These are phyloP conservation scores for Archocentrus centrarchus DNA, from an alignment of 2,113 vertebrate species.

Conservation along the genomic window DNA sequence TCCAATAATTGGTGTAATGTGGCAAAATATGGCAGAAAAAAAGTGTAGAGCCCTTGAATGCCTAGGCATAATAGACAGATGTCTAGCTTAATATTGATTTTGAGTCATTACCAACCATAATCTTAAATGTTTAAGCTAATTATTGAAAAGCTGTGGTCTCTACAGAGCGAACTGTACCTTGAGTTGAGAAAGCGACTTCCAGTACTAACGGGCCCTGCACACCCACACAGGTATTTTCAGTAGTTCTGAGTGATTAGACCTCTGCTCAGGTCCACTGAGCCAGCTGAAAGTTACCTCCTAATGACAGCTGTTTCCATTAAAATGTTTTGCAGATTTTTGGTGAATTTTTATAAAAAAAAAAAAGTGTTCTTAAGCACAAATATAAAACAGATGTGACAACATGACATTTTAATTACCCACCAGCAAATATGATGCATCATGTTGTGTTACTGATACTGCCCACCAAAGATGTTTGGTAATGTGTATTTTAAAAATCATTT, in stretches of 20 bases:
- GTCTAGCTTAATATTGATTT: neutral
- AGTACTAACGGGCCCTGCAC: neutral
- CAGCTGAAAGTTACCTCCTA: neutral
- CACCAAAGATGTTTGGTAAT: neutral
- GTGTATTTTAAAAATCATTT: neutral
- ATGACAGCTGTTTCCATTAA: neutral
- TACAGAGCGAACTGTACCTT: neutral
- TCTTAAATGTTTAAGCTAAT: neutral
- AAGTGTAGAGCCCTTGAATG: neutral
- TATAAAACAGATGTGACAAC: neutral
- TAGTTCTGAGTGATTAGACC: neutral
- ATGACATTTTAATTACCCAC: neutral
- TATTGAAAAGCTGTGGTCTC: neutral
- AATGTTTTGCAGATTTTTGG: neutral
- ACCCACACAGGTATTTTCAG: neutral
- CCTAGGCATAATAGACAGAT: neutral
- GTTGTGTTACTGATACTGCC: neutral
- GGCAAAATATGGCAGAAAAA: neutral
- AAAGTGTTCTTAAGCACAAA: neutral
- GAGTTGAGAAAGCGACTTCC: neutral
- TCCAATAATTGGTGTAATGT: neutral
- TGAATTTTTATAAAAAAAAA: neutral
- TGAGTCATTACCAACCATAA: neutral
- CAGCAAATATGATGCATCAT: neutral
- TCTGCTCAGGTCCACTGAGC: neutral